Conservation (phyloP, 2,113 vertebrate genomes). For the Otis tarda region DNA sequence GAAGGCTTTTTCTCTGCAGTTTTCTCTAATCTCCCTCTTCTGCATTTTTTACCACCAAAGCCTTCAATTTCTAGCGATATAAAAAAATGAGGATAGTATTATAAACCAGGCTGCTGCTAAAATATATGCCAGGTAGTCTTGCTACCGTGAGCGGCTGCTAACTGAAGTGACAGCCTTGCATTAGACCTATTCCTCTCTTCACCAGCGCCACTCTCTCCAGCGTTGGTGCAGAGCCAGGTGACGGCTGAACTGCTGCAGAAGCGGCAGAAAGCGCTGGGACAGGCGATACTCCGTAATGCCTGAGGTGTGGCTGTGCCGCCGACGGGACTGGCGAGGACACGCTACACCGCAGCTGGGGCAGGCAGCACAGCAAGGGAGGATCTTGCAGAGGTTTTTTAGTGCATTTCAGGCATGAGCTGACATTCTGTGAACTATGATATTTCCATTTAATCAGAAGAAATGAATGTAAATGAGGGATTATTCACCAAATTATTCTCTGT, state of each 20-base stretch:
- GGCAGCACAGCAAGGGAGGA: neutral
- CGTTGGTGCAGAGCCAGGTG: neutral
- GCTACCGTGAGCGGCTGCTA: neutral
- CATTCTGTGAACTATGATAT: slow-evolving; percentile 29
- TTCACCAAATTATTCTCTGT: neutral
- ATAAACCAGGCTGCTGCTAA: neutral
- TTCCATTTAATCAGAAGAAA: slow-evolving; percentile 2
- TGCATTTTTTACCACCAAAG: neutral
- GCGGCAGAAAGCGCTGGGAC: neutral
- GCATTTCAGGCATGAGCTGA: neutral
- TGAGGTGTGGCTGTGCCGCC: neutral
- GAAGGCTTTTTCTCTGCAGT: neutral
- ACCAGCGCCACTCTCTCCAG: neutral
- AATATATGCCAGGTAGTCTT: neutral
- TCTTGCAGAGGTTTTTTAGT: neutral
- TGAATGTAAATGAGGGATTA: slow-evolving; percentile 2
- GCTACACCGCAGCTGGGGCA: accelerated
- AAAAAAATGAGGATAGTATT: neutral
- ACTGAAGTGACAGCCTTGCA: neutral
- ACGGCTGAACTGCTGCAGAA: neutral
- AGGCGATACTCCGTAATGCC: accelerated
- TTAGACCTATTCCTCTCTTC: neutral
- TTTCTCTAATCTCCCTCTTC: neutral
- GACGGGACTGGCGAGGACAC: accelerated
- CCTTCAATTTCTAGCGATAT: neutral